Evolutionary conservation across 2,113 vertebrate genomes (phyloP).

Genomic region (Nestor notabilis): DNA sequence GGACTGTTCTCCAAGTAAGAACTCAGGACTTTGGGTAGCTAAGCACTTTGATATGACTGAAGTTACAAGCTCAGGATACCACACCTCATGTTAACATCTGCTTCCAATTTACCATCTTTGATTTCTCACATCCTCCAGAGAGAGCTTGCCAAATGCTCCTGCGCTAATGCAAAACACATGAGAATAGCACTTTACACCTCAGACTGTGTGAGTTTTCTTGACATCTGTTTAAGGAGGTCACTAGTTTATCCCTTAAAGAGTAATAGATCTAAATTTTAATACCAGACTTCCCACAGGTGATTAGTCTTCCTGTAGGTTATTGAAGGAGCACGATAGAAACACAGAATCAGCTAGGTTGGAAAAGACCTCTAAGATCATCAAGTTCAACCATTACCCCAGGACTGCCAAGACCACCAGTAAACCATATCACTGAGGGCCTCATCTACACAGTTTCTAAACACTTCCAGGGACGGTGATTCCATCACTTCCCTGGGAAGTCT

Average conservation of each 20-base stretch:
- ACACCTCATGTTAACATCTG: background rate
- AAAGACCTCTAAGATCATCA: background rate
- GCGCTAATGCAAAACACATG: background rate
- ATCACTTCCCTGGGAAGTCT: background rate
- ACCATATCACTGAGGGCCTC: background rate
- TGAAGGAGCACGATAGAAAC: background rate
- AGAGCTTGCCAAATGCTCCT: background rate
- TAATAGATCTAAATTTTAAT: background rate
- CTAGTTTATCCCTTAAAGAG: background rate
- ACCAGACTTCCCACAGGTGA: background rate
- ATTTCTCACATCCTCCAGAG: background rate
- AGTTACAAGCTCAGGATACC: background rate
- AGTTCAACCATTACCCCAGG: background rate
- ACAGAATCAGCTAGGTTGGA: background rate
- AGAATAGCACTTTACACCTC: background rate
- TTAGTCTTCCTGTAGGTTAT: background rate
- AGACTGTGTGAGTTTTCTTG: background rate
- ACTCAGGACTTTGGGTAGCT: background rate
- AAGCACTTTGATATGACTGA: background rate
- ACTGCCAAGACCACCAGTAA: background rate
- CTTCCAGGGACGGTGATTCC: background rate
- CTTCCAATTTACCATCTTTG: constrained; percentile 1
- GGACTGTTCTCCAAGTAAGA: background rate
- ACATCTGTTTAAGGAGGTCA: background rate
- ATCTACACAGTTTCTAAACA: background rate